These are phyloP conservation scores for Actinia tenebrosa DNA, from an alignment of 64 coral and sea anemone genomes.

Conservation along the genomic window DNA sequence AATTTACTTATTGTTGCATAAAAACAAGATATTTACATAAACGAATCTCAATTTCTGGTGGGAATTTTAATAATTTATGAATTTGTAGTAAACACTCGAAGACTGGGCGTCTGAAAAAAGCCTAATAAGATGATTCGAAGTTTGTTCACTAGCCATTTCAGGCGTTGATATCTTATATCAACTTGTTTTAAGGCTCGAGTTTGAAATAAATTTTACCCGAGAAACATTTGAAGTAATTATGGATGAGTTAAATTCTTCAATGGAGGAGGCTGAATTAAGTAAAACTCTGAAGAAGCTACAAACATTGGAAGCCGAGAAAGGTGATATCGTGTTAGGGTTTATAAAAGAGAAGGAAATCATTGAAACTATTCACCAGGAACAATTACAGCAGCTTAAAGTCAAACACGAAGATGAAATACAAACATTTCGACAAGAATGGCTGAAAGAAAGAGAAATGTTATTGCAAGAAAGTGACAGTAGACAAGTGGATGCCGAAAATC, in stretches of 20 bases:
- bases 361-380: conserved; percentile 38
- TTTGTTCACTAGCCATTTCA: neutral
- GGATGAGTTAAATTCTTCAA: conserved; percentile 1
- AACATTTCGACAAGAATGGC: conserved; percentile 37
- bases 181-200: neutral
- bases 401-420: conserved; percentile 57
- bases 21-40: conserved; percentile 29
- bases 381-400: conserved; percentile 23
- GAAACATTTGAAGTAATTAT: neutral
- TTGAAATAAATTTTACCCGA: neutral
- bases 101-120: neutral
- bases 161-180: neutral
- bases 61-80: conserved; percentile 19
- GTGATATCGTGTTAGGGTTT: conserved; percentile 73
- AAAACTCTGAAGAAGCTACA: conserved; percentile 9
- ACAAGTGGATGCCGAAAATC: conserved; percentile 50
- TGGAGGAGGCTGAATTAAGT: neutral
- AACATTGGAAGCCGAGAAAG: conserved; percentile 38
- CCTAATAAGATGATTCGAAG: neutral
- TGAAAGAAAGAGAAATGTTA: conserved; percentile 42
- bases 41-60: conserved; percentile 10
- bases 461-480: conserved; percentile 44
- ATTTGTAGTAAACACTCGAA: conserved; percentile 1
- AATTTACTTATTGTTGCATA: neutral
- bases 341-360: conserved; percentile 80